Evolutionary conservation across 2,797 vertebrate genomes (phyloP).

Genomic region (Heliangelus exortis): DNA sequence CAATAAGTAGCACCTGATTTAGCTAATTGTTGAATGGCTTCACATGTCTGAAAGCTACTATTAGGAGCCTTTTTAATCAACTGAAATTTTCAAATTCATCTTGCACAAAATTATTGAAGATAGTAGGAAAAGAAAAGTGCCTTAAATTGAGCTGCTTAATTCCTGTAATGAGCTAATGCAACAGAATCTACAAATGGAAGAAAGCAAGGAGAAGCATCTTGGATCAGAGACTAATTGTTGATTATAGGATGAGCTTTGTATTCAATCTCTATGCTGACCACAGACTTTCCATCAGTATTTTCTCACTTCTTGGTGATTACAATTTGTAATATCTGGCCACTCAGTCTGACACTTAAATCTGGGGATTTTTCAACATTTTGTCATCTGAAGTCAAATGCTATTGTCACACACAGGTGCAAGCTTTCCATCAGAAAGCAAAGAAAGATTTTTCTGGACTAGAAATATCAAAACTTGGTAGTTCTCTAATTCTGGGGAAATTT

Average conservation of each 20-base stretch:
- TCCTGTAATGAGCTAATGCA: not conserved
- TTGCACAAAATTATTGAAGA: not conserved
- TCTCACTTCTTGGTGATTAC: not conserved
- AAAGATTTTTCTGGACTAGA: not conserved
- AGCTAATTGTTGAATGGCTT: not conserved
- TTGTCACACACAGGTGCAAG: not conserved
- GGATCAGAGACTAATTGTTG: not conserved
- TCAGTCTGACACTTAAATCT: not conserved
- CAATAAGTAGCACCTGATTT: not conserved
- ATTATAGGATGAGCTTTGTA: not conserved
- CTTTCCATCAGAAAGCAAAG: fast-evolving
- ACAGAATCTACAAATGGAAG: not conserved
- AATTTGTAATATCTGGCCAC: not conserved
- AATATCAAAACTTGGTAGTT: not conserved
- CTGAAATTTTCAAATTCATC: not conserved
- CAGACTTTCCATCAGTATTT: not conserved
- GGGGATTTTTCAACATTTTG: not conserved
- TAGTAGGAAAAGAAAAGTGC: not conserved
- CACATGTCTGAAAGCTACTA: not conserved
- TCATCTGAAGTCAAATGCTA: not conserved
- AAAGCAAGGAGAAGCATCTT: not conserved
- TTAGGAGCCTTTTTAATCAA: not conserved
- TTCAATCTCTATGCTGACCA: not conserved
- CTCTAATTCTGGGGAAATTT: not conserved
- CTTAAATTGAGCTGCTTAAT: not conserved